Conservation (phyloP, 37 sponge, comb jelly and placozoan species). For the Oopsacas minuta region DNA sequence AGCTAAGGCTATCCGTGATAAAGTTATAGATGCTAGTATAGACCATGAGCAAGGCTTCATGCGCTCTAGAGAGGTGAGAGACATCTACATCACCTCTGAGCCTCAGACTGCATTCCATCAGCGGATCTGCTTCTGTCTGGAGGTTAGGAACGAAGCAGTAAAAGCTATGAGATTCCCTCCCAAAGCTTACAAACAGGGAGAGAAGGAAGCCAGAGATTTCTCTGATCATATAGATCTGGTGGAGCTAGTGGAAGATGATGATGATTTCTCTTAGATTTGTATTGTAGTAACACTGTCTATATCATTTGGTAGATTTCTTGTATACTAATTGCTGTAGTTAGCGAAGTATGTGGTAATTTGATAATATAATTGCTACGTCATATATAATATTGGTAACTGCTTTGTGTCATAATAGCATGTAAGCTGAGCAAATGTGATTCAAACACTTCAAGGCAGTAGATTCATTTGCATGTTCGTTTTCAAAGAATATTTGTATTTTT, state of each 20-base stretch:
- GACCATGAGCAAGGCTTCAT: constrained; percentile 85
- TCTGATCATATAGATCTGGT: constrained; percentile 68
- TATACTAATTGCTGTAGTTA: too few species aligned
- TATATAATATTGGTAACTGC: too few species aligned
- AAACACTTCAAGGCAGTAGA: too few species aligned
- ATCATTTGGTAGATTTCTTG: too few species aligned
- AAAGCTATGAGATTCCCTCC: constrained; percentile 94
- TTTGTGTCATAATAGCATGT: too few species aligned
- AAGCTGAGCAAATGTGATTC: too few species aligned
- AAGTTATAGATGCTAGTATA: constrained; percentile 82
- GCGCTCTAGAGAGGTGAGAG: constrained; percentile 73
- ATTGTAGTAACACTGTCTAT: too few species aligned
- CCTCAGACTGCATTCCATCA: constrained; percentile 90
- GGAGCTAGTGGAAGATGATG: constrained; percentile 79
- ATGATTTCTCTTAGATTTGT: constrained; percentile 53
- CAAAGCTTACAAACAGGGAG: constrained; percentile 75
- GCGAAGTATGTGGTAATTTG: too few species aligned
- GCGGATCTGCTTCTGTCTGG: constrained; percentile 79
- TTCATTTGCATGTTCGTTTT: too few species aligned
- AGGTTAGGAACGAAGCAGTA: constrained; percentile 81
- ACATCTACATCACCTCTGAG: constrained; percentile 79
- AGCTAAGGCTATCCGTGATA: constrained; percentile 87
- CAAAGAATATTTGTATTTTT: too few species aligned
- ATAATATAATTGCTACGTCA: too few species aligned
- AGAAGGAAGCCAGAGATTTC: constrained; percentile 76